Evolutionary conservation across 30 jellyfish, hydroid and myxozoan species (phyloP).

Genomic region (Rhopilema esculentum): DNA sequence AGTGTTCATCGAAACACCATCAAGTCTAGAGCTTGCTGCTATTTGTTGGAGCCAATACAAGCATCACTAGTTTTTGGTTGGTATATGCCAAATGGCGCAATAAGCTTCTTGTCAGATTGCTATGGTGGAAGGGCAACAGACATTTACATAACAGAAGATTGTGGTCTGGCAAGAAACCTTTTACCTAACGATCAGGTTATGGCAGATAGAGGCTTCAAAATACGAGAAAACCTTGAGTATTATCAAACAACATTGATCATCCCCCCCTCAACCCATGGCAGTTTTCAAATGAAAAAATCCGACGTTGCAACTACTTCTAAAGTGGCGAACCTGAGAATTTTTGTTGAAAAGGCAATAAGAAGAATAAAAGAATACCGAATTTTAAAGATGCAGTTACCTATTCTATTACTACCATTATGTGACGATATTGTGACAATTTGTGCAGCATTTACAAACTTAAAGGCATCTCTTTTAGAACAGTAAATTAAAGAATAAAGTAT

Average conservation of each 20-base stretch:
- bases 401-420: not conserved
- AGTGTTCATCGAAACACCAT: conserved; percentile 39
- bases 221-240: conserved; percentile 27
- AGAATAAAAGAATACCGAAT: conserved; percentile 33
- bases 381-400: conserved; percentile 26
- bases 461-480: conserved; percentile 1
- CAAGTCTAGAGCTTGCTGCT: conserved; percentile 44
- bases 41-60: conserved; percentile 27
- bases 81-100: conserved; percentile 68
- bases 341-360: conserved; percentile 59
- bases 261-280: conserved; percentile 49
- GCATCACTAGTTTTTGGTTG: conserved; percentile 47
- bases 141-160: conserved; percentile 9
- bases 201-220: conserved; percentile 73
- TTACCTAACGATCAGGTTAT: conserved; percentile 63
- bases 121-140: conserved; percentile 53
- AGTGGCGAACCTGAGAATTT: conserved; percentile 59
- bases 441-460: conserved; percentile 33
- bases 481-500: not conserved
- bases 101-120: conserved; percentile 33
- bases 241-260: conserved; percentile 55
- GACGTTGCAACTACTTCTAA: conserved; percentile 33
- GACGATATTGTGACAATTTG: conserved; percentile 52
- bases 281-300: conserved; percentile 31
- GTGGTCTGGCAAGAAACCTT: conserved; percentile 29